Conservation (phyloP, 2,113 vertebrate species). For the Danio rerio region DNA sequence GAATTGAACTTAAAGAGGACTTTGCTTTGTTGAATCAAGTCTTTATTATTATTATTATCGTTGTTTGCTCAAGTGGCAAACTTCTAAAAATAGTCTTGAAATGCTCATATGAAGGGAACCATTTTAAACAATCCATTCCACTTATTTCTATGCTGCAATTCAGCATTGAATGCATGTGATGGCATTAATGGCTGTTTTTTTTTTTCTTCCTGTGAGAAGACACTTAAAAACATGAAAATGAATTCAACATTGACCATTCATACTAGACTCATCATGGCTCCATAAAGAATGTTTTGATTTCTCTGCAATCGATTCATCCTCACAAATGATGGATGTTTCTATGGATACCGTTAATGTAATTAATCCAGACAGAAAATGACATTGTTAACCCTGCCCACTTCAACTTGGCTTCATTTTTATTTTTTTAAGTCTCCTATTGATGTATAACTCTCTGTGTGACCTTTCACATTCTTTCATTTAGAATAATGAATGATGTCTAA, state of each 20-base stretch:
- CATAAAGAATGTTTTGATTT: neutral
- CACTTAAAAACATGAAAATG: neutral
- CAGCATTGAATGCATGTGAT: neutral
- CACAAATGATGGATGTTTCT: constrained; percentile 18
- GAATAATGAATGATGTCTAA: constrained; percentile 49
- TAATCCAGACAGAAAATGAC: constrained; percentile 40
- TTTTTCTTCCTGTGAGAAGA: neutral
- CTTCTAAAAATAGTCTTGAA: constrained; percentile 27
- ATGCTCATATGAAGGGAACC: constrained; percentile 18
- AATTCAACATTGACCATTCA: neutral
- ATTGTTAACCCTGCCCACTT: constrained; percentile 13
- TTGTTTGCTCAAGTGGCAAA: neutral
- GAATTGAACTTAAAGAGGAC: too few relatives aligned
- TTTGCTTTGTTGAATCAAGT: too few relatives aligned
- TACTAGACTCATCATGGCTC: neutral
- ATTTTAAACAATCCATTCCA: neutral
- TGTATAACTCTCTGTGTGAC: constrained; percentile 10
- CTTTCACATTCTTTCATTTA: constrained; percentile 25
- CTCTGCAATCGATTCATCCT: neutral
- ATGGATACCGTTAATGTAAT: constrained; percentile 9
- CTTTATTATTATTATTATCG: too few relatives aligned
- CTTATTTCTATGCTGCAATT: neutral
- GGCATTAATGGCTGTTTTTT: constrained; percentile 2
- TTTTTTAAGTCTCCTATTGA: neutral
- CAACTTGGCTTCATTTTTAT: neutral